Percentiles rank a stretch among this genome's conserved stretches.
phyloP scores from a whole-genome alignment of 1,140 invertebrate genomes.

The Ylistrum balloti region DNA sequence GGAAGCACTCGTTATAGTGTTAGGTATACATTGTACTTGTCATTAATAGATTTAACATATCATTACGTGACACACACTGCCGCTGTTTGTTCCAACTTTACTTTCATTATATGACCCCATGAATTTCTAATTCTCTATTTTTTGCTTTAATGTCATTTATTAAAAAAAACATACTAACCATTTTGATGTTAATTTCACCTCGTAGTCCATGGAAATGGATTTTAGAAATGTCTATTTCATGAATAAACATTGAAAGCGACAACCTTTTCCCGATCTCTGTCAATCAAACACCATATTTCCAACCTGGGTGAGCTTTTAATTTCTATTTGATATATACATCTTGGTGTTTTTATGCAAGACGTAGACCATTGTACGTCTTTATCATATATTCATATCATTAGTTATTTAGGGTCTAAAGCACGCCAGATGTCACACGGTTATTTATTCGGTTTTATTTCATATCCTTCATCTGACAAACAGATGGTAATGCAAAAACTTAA shows the following conservation, averaged over 20 bases:
- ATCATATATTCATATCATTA: not conserved
- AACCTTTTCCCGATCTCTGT: constrained; percentile 18
- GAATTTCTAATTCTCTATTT: not conserved
- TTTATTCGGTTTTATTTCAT: not conserved
- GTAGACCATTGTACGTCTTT: not conserved
- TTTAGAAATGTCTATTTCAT: not conserved
- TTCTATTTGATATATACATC: not conserved
- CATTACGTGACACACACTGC: too few relatives aligned
- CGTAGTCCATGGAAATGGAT: not conserved
- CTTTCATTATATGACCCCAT: not conserved
- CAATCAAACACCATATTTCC: constrained; percentile 16
- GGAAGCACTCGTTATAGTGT: too few relatives aligned
- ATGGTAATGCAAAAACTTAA: too few relatives aligned
- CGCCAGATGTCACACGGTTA: not conserved
- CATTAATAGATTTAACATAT: too few relatives aligned
- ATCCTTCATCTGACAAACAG: not conserved
- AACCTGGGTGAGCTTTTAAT: not conserved
- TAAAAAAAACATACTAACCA: not conserved
- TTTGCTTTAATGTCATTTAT: not conserved
- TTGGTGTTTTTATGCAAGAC: not conserved
- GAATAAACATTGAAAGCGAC: constrained; percentile 21
- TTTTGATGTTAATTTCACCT: constrained; percentile 18
- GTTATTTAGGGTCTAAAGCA: not conserved
- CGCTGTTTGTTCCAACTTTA: too few relatives aligned
- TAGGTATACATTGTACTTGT: too few relatives aligned